Conservation (phyloP, 2,113 vertebrate species). For the Microcebus tavaratra region DNA sequence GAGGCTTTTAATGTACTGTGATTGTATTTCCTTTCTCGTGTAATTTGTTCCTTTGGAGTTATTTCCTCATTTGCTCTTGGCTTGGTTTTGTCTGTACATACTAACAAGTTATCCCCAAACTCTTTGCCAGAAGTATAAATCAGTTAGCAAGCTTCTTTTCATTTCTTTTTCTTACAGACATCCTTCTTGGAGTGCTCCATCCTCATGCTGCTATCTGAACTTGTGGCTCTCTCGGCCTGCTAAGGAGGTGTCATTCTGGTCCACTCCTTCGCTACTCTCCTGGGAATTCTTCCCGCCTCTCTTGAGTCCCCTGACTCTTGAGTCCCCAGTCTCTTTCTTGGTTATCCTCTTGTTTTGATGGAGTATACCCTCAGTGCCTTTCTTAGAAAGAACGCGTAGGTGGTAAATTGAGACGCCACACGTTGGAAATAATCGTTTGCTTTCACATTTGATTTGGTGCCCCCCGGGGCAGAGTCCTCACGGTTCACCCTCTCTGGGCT, state of each 20-base stretch:
- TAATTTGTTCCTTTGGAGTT: not conserved
- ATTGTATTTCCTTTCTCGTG: not conserved
- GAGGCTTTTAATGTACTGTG: not conserved
- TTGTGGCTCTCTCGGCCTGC: not conserved
- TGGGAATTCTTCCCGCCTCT: not conserved
- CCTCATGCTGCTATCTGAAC: not conserved
- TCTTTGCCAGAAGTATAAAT: not conserved
- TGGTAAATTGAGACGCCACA: not conserved
- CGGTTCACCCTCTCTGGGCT: not conserved
- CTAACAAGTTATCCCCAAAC: not conserved
- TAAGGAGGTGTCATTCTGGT: not conserved
- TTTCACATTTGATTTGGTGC: not conserved
- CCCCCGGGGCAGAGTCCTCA: not conserved
- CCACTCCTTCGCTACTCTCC: not conserved
- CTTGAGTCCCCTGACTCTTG: not conserved
- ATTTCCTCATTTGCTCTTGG: not conserved
- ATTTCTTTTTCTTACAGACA: not conserved
- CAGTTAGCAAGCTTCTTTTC: not conserved
- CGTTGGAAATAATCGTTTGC: not conserved
- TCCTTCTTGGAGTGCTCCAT: not conserved
- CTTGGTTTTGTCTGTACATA: not conserved
- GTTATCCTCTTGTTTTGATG: not conserved
- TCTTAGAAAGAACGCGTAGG: not conserved
- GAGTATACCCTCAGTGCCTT: not conserved
- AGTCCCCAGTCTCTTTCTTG: not conserved